Percentiles rank a stretch among this genome's conserved stretches.
Evolutionary conservation across 2,113 vertebrate genomes (phyloP).

Genomic region (Lasiurus cinereus): DNA sequence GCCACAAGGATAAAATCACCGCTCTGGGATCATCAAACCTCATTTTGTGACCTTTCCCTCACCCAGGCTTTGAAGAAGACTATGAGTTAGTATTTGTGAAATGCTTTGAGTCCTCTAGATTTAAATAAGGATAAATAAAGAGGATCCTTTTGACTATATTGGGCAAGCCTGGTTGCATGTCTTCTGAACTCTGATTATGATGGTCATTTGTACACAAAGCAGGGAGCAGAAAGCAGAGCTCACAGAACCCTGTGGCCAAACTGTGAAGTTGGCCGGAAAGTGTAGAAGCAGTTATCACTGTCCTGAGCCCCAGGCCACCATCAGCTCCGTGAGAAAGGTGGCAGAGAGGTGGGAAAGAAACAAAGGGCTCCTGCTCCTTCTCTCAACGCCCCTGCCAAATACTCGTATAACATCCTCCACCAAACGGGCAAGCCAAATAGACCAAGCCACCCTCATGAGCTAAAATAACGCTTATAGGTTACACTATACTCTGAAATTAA

Average conservation of each 20-base stretch:
- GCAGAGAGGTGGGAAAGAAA: neutral
- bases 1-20: neutral
- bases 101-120: neutral
- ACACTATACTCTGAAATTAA: slow-evolving; percentile 5
- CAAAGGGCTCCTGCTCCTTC: neutral
- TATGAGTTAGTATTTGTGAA: neutral
- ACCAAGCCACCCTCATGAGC: neutral
- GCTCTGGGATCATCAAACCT: neutral
- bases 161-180: neutral
- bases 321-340: neutral
- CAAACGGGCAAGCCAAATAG: neutral
- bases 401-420: neutral
- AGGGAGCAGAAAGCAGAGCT: neutral
- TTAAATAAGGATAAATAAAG: neutral
- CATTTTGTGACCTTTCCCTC: neutral
- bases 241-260: neutral
- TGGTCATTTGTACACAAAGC: neutral
- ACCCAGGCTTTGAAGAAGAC: neutral
- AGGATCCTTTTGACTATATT: neutral
- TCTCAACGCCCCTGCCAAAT: neutral
- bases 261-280: neutral
- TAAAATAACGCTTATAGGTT: neutral
- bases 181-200: neutral
- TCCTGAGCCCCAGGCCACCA: neutral
- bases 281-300: neutral